Evolutionary conservation across 2,888 invertebrate species (phyloP).

Genomic region (Pachydiplax longipennis): DNA sequence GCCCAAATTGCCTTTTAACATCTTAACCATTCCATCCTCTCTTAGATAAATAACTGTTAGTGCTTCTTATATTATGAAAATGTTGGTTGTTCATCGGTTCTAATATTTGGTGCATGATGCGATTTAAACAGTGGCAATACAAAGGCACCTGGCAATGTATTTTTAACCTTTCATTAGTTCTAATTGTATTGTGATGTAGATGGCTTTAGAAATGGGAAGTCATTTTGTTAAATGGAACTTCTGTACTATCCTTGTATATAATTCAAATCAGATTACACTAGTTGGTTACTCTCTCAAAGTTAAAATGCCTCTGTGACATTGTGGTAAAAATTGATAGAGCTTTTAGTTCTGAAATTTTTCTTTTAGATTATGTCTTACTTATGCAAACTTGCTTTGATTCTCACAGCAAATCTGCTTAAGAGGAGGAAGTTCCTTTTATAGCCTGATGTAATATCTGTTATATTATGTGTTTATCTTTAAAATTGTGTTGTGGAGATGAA

Average conservation of each 20-base stretch:
- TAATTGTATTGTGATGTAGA: too few species aligned
- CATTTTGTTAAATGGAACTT: too few species aligned
- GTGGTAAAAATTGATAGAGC: too few species aligned
- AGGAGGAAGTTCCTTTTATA: conserved; percentile 46
- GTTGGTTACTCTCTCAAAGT: conserved; percentile 25
- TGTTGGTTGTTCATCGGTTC: too few species aligned
- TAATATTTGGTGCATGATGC: too few species aligned
- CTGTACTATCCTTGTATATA: conserved; percentile 23
- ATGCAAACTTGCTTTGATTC: background rate
- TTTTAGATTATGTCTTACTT: conserved; percentile 19
- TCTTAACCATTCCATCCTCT: background rate
- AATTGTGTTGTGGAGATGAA: background rate
- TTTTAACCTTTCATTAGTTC: too few species aligned
- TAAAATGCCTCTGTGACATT: too few species aligned
- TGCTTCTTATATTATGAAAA: too few species aligned
- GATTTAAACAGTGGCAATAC: too few species aligned
- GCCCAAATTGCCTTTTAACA: background rate
- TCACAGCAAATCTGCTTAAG: conserved; percentile 37
- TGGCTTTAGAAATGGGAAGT: too few species aligned
- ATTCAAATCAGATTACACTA: conserved; percentile 13
- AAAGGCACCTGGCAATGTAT: too few species aligned
- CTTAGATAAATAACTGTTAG: background rate
- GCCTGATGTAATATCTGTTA: conserved; percentile 45
- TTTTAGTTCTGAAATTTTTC: background rate
- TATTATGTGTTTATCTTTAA: conserved; percentile 47